Conservation (phyloP, 2,797 vertebrate genomes). For the Diceros bicornis region DNA sequence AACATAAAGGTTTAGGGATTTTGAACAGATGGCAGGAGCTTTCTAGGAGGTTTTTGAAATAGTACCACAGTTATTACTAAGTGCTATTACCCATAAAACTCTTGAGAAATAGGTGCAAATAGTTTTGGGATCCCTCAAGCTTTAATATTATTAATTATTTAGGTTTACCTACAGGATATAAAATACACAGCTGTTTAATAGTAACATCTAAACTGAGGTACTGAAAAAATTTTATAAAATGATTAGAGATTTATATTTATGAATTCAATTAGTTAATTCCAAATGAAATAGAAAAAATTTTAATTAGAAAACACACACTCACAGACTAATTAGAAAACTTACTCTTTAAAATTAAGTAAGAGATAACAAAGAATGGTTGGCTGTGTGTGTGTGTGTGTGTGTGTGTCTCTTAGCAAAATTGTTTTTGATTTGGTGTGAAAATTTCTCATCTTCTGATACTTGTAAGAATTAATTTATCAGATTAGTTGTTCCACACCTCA, state of each 20-base stretch:
- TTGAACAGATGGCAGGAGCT: not conserved
- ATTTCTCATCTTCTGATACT: not conserved
- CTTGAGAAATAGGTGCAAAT: not conserved
- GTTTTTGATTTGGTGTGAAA: not conserved
- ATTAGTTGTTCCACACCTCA: not conserved
- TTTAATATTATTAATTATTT: not conserved
- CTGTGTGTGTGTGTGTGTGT: not conserved
- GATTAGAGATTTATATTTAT: not conserved
- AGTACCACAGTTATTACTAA: not conserved
- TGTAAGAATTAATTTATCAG: not conserved
- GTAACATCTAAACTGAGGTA: not conserved
- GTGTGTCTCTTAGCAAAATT: not conserved
- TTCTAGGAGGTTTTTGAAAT: not conserved
- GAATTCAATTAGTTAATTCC: not conserved
- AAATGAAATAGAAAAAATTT: not conserved
- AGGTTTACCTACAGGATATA: not conserved
- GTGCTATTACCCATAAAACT: not conserved
- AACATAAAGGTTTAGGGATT: not conserved
- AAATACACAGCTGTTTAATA: not conserved
- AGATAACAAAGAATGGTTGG: not conserved
- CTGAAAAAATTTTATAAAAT: not conserved
- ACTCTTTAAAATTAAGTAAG: slow-evolving; percentile 1
- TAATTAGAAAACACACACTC: not conserved
- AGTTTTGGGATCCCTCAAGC: not conserved
- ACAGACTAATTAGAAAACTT: not conserved